These are phyloP conservation scores for Nineta flava DNA, from an alignment of 2,888 invertebrate species.

Conservation along the genomic window DNA sequence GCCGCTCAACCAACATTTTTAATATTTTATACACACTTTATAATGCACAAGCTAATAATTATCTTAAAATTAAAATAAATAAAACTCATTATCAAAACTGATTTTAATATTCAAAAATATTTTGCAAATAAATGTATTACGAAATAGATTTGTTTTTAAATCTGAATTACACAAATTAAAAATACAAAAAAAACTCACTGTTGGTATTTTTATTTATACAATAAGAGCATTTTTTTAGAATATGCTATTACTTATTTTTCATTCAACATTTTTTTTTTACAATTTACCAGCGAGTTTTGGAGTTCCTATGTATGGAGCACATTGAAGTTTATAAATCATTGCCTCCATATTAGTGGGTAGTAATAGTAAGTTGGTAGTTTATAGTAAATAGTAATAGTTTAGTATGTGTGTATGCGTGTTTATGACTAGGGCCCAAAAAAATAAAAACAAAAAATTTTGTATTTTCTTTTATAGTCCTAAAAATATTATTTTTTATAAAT, in stretches of 20 bases:
- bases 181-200: slow-evolving; percentile 6
- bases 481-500: neutral
- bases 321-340: too few relatives aligned
- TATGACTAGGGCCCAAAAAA: slow-evolving; percentile 22
- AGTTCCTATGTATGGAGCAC: slow-evolving; percentile 45
- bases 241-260: slow-evolving; percentile 13
- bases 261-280: slow-evolving; percentile 42
- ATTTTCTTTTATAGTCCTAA: too few relatives aligned
- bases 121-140: neutral
- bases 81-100: neutral
- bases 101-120: neutral
- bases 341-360: too few relatives aligned
- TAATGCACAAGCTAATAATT: neutral
- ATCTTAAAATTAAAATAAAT: neutral
- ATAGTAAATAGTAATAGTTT: too few relatives aligned
- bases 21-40: neutral
- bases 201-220: slow-evolving; percentile 3
- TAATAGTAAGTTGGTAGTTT: too few relatives aligned
- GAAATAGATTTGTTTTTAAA: neutral
- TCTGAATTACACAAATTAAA: neutral
- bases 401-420: neutral
- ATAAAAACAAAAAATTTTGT: neutral
- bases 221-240: slow-evolving; percentile 2
- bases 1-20: neutral
- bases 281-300: slow-evolving; percentile 63